Evolutionary conservation across 2,113 vertebrate genomes (phyloP), one percentile per base, ranked within the genome.

Genomic region (Corythoichthys haematopterus): DNA sequence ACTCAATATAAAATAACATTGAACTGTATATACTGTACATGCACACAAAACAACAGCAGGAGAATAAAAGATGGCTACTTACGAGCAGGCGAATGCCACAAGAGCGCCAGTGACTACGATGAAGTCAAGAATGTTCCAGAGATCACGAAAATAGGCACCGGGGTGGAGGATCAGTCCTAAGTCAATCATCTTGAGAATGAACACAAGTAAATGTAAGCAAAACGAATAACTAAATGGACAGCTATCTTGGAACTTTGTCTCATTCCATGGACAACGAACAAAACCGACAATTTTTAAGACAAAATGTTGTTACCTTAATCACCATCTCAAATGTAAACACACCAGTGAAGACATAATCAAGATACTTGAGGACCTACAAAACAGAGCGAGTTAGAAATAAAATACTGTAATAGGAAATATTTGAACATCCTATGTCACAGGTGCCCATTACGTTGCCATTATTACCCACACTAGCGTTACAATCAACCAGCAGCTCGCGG

Each of bases 311-410:
- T 88, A 99, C 97, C 96, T 99, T 99, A 68, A 99, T 97, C 84
- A 99, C 96, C 97, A 99, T 99, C 92, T 99, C 97, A 68, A 99
- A 99, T 8, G 97, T 99, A 80, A 99, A 99, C 78, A 99, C 97
- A 0, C 97, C 97, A 0, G 97, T 99, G 65, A 99, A 99, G 58
- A 99, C 93, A 64, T 99, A 99, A 88, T 98, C 97, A 92, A 99
- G 88, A 83, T 99, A 99, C 75, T 98, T 98, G 64, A 99, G 92
- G 75, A 94, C 94, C 97, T 98, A 77, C 57, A 67, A 36, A 65
- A 67, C 40, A 64, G 66, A 45, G 57, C 71, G 11, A 57, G 7
- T 13, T 7, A 50, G 36, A 57, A 71, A 72, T 28, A 28, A 70
- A 15, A 51, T 72, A 35, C 52, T 33, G 5, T 64, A 14, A 78